Percentiles rank a stretch among this genome's conserved stretches.
Evolutionary conservation across 2,113 vertebrate species (phyloP).

Genomic region (Triplophysa tibetana): DNA sequence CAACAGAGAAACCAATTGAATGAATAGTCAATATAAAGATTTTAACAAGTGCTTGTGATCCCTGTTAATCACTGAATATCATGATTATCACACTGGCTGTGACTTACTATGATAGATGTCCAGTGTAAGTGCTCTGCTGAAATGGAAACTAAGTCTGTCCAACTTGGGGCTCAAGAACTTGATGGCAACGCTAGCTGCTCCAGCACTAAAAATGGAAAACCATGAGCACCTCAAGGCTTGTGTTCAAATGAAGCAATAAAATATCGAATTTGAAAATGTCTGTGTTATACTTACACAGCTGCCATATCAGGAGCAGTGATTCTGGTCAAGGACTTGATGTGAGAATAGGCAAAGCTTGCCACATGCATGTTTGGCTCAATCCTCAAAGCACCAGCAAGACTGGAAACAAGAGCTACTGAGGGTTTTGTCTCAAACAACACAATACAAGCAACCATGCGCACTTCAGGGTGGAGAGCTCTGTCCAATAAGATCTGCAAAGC

Average conservation of each 20-base stretch:
- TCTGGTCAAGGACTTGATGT: conserved; percentile 80
- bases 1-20: background rate
- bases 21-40: background rate
- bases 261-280: too few relatives aligned
- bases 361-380: conserved; percentile 79
- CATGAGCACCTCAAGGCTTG: background rate
- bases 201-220: conserved; percentile 70
- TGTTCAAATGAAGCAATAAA: background rate
- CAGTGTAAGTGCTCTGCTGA: conserved; percentile 72
- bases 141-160: conserved; percentile 71
- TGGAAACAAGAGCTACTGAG: conserved; percentile 69
- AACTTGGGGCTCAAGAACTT: conserved; percentile 74
- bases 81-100: background rate
- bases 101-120: conserved; percentile 61
- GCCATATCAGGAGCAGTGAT: conserved; percentile 64
- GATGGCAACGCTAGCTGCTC: conserved; percentile 78
- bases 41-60: background rate
- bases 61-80: background rate
- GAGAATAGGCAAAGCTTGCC: conserved; percentile 79
- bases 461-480: conserved; percentile 68
- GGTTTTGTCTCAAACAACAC: conserved; percentile 81
- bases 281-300: conserved; percentile 73
- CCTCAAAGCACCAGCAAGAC: conserved; percentile 71
- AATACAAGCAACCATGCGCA: conserved; percentile 79
- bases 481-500: conserved; percentile 79